These are phyloP conservation scores for Gymnothorax reevesii DNA, from an alignment of 2,797 vertebrate species.

Conservation along the genomic window DNA sequence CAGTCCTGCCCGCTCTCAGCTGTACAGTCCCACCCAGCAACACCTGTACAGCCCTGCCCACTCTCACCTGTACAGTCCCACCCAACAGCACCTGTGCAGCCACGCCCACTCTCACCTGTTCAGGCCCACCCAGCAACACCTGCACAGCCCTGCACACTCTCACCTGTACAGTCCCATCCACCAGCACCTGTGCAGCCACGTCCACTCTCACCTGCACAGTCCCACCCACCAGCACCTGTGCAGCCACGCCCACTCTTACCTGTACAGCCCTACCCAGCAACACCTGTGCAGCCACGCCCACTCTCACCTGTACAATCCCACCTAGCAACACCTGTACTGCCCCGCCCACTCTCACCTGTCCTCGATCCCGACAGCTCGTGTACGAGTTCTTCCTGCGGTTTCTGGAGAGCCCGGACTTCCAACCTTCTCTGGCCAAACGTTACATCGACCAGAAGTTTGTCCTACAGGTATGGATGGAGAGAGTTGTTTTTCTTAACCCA, in stretches of 20 bases:
- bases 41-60: too few species aligned
- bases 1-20: neutral
- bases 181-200: constrained; percentile 41
- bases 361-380: constrained; percentile 57
- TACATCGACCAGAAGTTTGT: constrained; percentile 76
- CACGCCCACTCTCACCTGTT: neutral
- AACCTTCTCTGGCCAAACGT: constrained; percentile 72
- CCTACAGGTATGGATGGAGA: constrained; percentile 59
- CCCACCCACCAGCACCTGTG: too few species aligned
- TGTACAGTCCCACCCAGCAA: neutral
- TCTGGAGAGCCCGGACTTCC: constrained; percentile 73
- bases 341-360: neutral
- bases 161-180: constrained; percentile 42
- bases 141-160: neutral
- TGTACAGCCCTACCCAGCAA: neutral
- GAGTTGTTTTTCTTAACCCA: too few species aligned
- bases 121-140: neutral
- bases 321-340: neutral
- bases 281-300: neutral
- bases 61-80: neutral
- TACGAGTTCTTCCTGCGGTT: constrained; percentile 75
- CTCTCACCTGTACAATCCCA: neutral
- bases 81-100: neutral
- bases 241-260: neutral
- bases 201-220: neutral